Conservation (phyloP, 1,140 invertebrate species). For the Ylistrum balloti region DNA sequence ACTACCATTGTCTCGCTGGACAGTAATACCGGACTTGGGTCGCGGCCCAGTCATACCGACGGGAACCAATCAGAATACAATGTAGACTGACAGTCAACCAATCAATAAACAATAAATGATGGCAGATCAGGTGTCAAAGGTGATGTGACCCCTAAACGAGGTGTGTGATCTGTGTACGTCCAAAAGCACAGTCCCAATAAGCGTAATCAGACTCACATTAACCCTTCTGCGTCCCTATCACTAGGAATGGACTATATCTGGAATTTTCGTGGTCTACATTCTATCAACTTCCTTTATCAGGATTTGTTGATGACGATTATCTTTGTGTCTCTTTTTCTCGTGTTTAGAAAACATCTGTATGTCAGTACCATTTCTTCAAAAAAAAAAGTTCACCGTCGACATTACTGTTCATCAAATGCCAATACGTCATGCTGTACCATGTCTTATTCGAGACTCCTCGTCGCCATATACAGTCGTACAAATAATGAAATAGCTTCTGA, state of each 20-base stretch:
- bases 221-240: too few species aligned
- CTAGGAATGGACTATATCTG: too few species aligned
- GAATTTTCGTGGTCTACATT: too few species aligned
- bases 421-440: neutral
- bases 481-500: neutral
- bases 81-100: neutral
- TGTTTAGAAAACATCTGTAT: too few species aligned
- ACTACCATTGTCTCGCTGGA: neutral
- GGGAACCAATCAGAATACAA: neutral
- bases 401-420: neutral
- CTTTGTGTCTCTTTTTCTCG: too few species aligned
- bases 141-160: neutral
- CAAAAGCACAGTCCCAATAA: neutral
- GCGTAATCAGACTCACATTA: neutral
- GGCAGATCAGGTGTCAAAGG: conserved; percentile 30
- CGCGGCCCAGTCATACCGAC: neutral
- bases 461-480: neutral
- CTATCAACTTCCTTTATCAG: too few species aligned
- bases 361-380: too few species aligned
- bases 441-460: neutral
- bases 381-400: too few species aligned
- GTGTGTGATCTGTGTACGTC: conserved; percentile 9
- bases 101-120: conserved; percentile 1
- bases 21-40: neutral
- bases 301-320: too few species aligned